Percentiles rank a stretch among this genome's conserved stretches.
phyloP scores from a whole-genome alignment of 2,888 invertebrate genomes.

The Conistra vaccinii region DNA sequence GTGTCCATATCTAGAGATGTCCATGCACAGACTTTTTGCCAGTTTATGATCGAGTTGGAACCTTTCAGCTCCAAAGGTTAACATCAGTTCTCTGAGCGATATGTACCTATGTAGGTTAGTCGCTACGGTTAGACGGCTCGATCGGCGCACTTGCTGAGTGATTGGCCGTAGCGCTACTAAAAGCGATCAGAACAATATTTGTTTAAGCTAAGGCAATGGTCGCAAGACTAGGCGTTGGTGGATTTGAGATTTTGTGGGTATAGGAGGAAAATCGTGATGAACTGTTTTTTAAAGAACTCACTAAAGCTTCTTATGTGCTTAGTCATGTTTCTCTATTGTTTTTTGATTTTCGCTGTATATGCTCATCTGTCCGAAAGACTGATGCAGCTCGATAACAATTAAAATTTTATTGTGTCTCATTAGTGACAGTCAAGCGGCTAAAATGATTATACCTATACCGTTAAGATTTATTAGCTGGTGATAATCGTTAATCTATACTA shows the following conservation, averaged over 20 bases:
- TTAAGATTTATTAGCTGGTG: background rate
- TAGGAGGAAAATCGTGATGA: background rate
- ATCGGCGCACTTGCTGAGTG: conserved; percentile 22
- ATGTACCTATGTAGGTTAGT: conserved; percentile 33
- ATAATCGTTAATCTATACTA: no score
- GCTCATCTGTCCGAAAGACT: no score
- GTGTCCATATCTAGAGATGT: background rate
- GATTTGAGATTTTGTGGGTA: background rate
- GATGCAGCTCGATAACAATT: no score
- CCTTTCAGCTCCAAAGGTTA: conserved; percentile 14
- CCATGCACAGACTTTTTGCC: background rate
- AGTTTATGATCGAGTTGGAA: background rate
- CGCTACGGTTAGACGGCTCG: conserved; percentile 8
- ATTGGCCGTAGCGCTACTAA: conserved; percentile 25
- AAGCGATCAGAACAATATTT: conserved; percentile 30
- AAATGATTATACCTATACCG: background rate
- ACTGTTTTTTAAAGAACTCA: no score
- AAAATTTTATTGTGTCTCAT: no score
- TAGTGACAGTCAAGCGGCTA: no score
- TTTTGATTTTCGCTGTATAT: background rate
- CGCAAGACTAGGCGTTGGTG: background rate
- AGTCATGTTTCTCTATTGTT: background rate
- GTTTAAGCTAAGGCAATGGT: conserved; percentile 27
- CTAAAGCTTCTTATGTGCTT: no score
- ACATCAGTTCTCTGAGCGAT: conserved; percentile 12